Conservation (phyloP, 2,888 invertebrate genomes). For the Acronicta alni region DNA sequence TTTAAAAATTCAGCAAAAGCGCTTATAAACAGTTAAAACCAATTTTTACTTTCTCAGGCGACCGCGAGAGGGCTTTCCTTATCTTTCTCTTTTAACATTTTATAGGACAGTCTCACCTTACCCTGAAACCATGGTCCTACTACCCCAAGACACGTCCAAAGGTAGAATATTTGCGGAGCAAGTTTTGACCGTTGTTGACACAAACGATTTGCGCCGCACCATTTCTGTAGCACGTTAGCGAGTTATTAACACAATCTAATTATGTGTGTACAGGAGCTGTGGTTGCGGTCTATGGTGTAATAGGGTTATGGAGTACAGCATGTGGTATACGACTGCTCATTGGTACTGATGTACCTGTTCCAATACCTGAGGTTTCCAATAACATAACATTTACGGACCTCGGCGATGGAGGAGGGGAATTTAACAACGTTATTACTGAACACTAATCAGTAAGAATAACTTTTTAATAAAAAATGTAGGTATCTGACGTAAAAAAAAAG, state of each 20-base stretch:
- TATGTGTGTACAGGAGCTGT: constrained; percentile 45
- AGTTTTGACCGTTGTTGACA: constrained; percentile 57
- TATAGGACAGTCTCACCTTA: neutral
- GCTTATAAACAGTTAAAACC: too few species aligned
- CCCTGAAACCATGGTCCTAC: constrained; percentile 53
- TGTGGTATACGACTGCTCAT: neutral
- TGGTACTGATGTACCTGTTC: too few species aligned
- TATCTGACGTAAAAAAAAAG: too few species aligned
- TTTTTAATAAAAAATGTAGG: too few species aligned
- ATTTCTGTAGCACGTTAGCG: constrained; percentile 46
- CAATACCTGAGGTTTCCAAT: too few species aligned
- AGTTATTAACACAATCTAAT: constrained; percentile 59
- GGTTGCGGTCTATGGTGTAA: constrained; percentile 27
- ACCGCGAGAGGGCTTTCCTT: too few species aligned
- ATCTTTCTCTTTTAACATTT: neutral
- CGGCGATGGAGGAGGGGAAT: too few species aligned
- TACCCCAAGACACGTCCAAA: constrained; percentile 67
- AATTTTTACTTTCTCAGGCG: too few species aligned
- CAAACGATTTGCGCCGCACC: constrained; percentile 54
- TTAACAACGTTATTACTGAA: too few species aligned
- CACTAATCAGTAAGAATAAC: too few species aligned
- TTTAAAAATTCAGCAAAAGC: too few species aligned
- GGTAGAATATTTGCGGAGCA: constrained; percentile 62
- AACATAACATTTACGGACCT: too few species aligned
- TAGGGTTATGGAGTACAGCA: constrained; percentile 37